Percentiles rank a stretch among this genome's conserved stretches.
These are phyloP conservation scores for Chlorops oryzae DNA, from an alignment of 1,140 invertebrate genomes.

Conservation along the genomic window DNA sequence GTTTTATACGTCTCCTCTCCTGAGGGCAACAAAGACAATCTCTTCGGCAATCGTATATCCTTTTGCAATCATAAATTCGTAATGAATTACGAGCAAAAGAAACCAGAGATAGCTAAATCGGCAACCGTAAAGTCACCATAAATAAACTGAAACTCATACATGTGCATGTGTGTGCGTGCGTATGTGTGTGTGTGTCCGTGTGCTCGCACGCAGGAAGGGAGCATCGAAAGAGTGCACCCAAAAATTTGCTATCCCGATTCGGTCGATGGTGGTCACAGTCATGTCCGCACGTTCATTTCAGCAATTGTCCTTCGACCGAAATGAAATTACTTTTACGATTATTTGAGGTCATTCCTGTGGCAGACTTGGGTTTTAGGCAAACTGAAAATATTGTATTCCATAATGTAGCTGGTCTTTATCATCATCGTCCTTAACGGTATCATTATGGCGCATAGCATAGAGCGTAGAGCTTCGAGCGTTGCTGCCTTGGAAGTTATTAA, in stretches of 20 bases:
- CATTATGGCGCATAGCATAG: too few species aligned
- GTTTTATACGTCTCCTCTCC: too few species aligned
- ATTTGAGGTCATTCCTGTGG: background rate
- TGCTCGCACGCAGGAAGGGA: background rate
- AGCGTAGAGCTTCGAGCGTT: too few species aligned
- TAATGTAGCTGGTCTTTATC: too few species aligned
- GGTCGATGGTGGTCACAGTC: background rate
- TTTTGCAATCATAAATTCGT: background rate
- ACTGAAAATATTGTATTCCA: too few species aligned
- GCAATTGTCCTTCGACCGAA: background rate
- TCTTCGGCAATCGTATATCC: too few species aligned
- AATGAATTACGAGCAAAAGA: background rate
- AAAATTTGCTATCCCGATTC: conserved; percentile 8
- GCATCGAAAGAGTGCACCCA: background rate
- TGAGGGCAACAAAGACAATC: conserved; percentile 2
- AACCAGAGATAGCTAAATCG: background rate
- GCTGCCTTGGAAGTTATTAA: too few species aligned
- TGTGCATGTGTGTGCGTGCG: background rate
- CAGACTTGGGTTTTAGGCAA: too few species aligned
- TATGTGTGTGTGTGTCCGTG: background rate
- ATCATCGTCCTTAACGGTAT: too few species aligned
- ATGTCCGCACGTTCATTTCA: background rate
- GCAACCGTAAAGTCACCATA: conserved; percentile 1
- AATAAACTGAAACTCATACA: background rate
- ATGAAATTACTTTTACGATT: background rate